phyloP scores from a whole-genome alignment of 2,797 vertebrate species.

The Labeo calbasu region DNA sequence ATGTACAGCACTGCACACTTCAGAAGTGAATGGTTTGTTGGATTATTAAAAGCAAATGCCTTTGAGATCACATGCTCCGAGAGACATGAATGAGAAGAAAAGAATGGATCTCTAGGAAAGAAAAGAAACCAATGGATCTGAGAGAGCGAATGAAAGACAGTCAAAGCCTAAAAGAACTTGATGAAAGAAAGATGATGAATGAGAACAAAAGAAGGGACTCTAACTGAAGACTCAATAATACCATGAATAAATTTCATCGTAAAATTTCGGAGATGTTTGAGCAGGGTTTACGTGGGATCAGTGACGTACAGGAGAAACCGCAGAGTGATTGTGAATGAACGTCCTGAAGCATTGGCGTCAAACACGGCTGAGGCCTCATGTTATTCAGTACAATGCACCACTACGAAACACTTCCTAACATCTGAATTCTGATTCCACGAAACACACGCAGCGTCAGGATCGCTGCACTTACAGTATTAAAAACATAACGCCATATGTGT shows the following conservation, averaged over 20 bases:
- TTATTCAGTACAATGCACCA: background rate
- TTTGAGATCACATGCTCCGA: background rate
- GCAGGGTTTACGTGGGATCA: background rate
- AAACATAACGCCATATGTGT: background rate
- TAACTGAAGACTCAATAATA: background rate
- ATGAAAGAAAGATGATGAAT: slow-evolving; percentile 3
- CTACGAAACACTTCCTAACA: background rate
- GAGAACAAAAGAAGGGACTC: slow-evolving; percentile 5
- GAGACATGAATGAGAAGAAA: background rate
- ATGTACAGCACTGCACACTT: background rate
- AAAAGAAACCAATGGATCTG: background rate
- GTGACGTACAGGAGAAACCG: background rate
- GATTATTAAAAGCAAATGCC: background rate
- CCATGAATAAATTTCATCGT: background rate
- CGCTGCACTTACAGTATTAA: background rate
- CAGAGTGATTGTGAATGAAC: background rate
- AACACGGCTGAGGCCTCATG: slow-evolving; percentile 6
- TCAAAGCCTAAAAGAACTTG: background rate
- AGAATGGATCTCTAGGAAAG: background rate
- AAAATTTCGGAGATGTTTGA: slow-evolving; percentile 9
- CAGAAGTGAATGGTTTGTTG: background rate
- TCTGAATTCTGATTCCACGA: background rate
- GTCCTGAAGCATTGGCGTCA: slow-evolving; percentile 29
- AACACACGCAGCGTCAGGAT: background rate
- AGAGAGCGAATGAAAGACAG: background rate